phyloP scores from a whole-genome alignment of 1,140 invertebrate genomes.

The Nymphalis io region DNA sequence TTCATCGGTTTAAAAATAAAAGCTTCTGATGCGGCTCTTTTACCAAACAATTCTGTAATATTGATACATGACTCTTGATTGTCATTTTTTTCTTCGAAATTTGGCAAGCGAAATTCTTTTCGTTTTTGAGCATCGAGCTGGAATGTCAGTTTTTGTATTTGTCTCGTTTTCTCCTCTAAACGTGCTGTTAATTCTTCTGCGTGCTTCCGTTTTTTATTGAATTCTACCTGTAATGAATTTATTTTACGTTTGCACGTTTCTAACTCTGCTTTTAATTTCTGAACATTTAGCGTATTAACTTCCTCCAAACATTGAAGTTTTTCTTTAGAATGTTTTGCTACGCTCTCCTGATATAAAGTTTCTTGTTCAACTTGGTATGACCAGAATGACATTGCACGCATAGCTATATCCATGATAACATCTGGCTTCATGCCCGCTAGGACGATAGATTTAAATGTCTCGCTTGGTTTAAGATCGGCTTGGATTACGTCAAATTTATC shows the following conservation, averaged over 20 bases:
- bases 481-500: slow-evolving; percentile 81
- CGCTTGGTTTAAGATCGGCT: slow-evolving; percentile 77
- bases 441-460: slow-evolving; percentile 80
- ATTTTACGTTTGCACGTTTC: slow-evolving; percentile 75
- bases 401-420: slow-evolving; percentile 78
- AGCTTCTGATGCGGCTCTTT: slow-evolving; percentile 57
- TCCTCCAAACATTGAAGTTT: slow-evolving; percentile 74
- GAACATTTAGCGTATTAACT: slow-evolving; percentile 67
- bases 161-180: slow-evolving; percentile 72
- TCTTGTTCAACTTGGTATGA: slow-evolving; percentile 80
- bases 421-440: slow-evolving; percentile 79
- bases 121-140: slow-evolving; percentile 71
- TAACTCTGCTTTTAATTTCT: slow-evolving; percentile 76
- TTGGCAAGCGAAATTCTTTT: slow-evolving; percentile 64
- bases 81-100: slow-evolving; percentile 51
- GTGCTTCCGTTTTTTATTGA: slow-evolving; percentile 71
- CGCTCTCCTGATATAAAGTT: slow-evolving; percentile 73
- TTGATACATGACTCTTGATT: slow-evolving; percentile 64
- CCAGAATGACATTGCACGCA: slow-evolving; percentile 80
- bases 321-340: slow-evolving; percentile 73
- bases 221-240: slow-evolving; percentile 67
- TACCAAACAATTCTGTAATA: slow-evolving; percentile 67
- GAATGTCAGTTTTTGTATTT: slow-evolving; percentile 75
- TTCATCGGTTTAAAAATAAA: slow-evolving; percentile 71
- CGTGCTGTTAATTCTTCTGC: slow-evolving; percentile 68